Evolutionary conservation across 2,888 invertebrate species (phyloP), one percentile per base, ranked within the genome.

Genomic region (Apocheima hispidaria): DNA sequence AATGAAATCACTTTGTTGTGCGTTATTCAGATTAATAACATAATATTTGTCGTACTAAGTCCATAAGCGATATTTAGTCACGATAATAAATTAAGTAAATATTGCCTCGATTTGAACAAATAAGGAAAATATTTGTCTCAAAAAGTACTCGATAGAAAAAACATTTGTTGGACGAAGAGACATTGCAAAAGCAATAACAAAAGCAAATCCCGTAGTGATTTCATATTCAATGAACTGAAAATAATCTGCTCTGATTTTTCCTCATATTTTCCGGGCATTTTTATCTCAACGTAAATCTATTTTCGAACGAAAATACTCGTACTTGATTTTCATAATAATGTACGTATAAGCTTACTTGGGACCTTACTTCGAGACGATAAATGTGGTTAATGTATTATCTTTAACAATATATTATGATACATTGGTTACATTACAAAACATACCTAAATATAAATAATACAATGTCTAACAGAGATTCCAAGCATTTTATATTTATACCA

Each of bases 191-290:
- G 54, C 43, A 54, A 60, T 54, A 60, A 40, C 50, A 51, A 55
- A 46, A 56, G 21, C 46, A 28, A 30, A 48, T 56, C 16, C 20
- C 52, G n/a, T 41, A 56, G 40, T 52, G 56, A 56, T 52, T 57
- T 52, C 61, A 33, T 41, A 18, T 52, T 52, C 56, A 61, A 41
- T 56, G 52, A 60, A 55, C 55, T 36, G 52, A 51, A 55, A 38
- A 46, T 51, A 55, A 60, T 55, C 28, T 51, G 16, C 7, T 50
- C 36, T 44, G 62, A 62, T 60, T 55, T 60, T 60, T 43, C 49
- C 33, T 55, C 16, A 16, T 52, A 28, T 35, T 36, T 38, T 43
- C 18, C 20, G 35, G n/a, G 35, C 16, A 48, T 52, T 40, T 49
- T 51, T 58, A 5, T 16, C 5, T 38, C 0, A 30, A 33, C 16